Conservation (phyloP, 2,113 vertebrate genomes). For the Danio rerio region DNA sequence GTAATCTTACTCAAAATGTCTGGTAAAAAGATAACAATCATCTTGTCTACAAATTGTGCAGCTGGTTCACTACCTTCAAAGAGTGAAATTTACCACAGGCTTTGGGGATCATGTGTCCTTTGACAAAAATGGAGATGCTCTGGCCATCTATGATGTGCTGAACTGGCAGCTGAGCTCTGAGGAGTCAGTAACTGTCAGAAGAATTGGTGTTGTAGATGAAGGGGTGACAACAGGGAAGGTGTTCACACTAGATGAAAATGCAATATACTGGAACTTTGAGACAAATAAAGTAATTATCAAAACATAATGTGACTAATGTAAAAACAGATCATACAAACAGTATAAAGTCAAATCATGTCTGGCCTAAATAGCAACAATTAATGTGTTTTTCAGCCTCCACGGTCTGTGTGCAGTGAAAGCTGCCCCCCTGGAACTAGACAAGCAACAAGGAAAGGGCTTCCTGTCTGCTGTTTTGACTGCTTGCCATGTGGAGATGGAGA, state of each 20-base stretch:
- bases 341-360: neutral
- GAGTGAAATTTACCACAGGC: constrained; percentile 69
- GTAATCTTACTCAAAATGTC: neutral
- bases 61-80: constrained; percentile 71
- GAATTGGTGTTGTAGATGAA: constrained; percentile 68
- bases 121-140: constrained; percentile 74
- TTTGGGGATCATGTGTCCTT: constrained; percentile 75
- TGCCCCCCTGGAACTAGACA: constrained; percentile 75
- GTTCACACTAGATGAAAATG: constrained; percentile 66
- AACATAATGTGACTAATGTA: neutral
- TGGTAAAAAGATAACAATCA: neutral
- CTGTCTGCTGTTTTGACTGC: constrained; percentile 80
- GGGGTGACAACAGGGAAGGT: constrained; percentile 55
- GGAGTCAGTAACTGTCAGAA: constrained; percentile 59
- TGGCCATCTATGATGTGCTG: constrained; percentile 76
- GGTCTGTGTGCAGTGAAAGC: constrained; percentile 75
- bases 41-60: constrained; percentile 26
- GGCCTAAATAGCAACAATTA: neutral
- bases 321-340: neutral
- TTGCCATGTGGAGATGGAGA: constrained; percentile 79
- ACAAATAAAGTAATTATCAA: constrained; percentile 54
- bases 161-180: constrained; percentile 71
- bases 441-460: constrained; percentile 74
- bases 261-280: constrained; percentile 70
- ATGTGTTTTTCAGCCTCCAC: constrained; percentile 63